Evolutionary conservation across 2,797 vertebrate species (phyloP).

Genomic region (Phylloscopus collybita): DNA sequence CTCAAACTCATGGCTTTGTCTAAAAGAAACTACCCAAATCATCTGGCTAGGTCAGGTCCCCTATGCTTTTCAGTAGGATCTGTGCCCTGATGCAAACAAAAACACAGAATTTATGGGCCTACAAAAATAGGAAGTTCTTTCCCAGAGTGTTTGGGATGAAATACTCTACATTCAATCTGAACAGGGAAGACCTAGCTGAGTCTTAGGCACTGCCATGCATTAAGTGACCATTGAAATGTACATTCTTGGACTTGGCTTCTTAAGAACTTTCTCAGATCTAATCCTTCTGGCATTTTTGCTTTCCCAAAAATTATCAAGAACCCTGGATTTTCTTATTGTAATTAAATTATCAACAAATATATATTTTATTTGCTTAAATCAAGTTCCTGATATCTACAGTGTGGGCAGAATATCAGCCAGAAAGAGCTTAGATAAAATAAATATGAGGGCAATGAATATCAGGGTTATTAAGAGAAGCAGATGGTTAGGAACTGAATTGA

Average conservation of each 20-base stretch:
- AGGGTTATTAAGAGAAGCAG: neutral
- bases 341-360: neutral
- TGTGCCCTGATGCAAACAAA: neutral
- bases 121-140: neutral
- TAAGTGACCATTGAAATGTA: neutral
- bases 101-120: neutral
- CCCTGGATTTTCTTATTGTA: neutral
- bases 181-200: neutral
- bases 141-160: neutral
- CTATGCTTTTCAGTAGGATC: neutral
- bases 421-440: neutral
- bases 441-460: neutral
- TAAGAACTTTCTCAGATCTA: neutral
- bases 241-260: neutral
- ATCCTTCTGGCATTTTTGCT: neutral
- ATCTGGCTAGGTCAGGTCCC: neutral
- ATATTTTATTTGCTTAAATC: constrained; percentile 11
- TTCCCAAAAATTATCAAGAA: neutral
- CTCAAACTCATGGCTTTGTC: neutral
- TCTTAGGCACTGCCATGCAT: neutral
- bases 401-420: neutral
- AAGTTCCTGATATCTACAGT: neutral
- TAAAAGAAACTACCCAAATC: neutral
- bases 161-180: neutral
- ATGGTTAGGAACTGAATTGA: neutral